Percentiles rank a stretch among this genome's conserved stretches.
These are phyloP conservation scores for Caenorhabditis sp. DNA, from an alignment of 2,888 invertebrate genomes.

Conservation along the genomic window DNA sequence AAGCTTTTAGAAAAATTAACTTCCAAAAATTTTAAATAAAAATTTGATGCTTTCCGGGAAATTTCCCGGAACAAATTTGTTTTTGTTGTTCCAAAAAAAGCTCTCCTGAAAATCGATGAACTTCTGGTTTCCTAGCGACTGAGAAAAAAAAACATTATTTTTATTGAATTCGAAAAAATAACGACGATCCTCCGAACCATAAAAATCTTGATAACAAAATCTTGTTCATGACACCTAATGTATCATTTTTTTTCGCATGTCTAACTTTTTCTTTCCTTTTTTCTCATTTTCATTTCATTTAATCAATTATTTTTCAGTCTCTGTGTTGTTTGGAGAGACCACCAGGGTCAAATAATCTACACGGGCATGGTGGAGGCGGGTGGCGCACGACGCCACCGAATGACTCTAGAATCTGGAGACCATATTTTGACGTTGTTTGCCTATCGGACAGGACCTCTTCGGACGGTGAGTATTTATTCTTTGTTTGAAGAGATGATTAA, in stretches of 20 bases:
- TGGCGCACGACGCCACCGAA: constrained; percentile 51
- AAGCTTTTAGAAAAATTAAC: no score
- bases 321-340: constrained; percentile 23
- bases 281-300: not conserved
- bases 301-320: constrained; percentile 6
- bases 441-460: constrained; percentile 27
- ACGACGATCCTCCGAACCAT: not conserved
- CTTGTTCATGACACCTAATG: not conserved
- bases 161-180: not conserved
- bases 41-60: no score
- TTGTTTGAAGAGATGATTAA: not conserved
- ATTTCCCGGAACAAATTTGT: no score
- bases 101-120: not conserved
- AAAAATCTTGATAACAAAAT: not conserved
- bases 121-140: not conserved
- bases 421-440: constrained; percentile 39
- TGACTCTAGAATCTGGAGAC: constrained; percentile 52
- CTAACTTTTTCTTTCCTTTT: not conserved
- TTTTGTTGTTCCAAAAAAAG: not conserved
- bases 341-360: not conserved
- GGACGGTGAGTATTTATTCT: constrained; percentile 26
- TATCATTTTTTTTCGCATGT: not conserved
- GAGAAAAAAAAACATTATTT: not conserved
- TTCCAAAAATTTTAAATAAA: no score
- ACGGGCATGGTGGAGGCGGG: constrained; percentile 54